Percentiles rank a stretch among this genome's conserved stretches.
phyloP scores from a whole-genome alignment of 2,888 invertebrate species.

The Belgica antarctica region DNA sequence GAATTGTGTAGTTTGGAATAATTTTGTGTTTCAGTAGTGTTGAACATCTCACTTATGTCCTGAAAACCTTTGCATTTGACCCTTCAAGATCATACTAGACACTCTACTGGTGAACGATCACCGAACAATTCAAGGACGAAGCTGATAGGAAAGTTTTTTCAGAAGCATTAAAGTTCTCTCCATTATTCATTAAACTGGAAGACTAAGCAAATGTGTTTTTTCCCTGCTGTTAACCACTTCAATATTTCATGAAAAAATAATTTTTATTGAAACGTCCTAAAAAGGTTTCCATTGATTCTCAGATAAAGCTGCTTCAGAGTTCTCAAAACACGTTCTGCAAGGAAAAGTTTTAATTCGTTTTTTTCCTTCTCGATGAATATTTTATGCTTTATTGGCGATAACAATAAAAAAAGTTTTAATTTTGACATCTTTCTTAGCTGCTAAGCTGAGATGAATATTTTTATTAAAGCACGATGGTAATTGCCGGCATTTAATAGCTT shows the following conservation, averaged over 20 bases:
- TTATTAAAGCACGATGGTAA: no score
- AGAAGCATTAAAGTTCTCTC: neutral
- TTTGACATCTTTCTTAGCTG: no score
- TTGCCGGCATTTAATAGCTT: no score
- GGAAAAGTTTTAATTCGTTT: neutral
- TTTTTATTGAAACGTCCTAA: neutral
- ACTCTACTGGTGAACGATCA: no score
- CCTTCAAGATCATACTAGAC: no score
- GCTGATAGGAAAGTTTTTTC: no score
- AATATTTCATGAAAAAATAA: conserved; percentile 1
- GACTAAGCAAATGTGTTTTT: neutral
- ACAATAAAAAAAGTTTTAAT: neutral
- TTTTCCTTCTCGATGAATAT: neutral
- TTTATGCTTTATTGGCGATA: neutral
- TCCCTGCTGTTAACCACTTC: neutral
- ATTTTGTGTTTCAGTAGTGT: no score
- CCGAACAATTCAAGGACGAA: no score
- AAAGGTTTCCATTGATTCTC: neutral
- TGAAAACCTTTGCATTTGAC: no score
- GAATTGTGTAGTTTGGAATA: no score
- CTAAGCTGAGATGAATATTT: neutral
- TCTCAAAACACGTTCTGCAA: neutral
- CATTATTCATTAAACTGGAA: neutral
- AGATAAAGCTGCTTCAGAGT: no score
- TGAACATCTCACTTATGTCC: no score